A percentile compares a stretch with the other conserved stretches of the same genome.
phyloP scores from a whole-genome alignment of 1,140 invertebrate species.

The Telenomus remus region DNA sequence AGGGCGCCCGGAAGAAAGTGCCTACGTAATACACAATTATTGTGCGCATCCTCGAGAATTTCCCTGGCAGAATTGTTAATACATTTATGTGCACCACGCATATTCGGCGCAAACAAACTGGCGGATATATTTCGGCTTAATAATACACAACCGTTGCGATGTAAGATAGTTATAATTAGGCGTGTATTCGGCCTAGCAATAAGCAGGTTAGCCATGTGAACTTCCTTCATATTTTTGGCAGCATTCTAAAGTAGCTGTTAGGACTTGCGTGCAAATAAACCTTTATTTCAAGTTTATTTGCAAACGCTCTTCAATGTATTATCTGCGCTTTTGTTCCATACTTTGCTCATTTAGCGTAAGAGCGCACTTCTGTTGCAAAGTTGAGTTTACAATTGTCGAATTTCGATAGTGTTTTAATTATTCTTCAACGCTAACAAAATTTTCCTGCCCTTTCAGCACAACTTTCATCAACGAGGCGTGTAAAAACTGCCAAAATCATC shows the following conservation, averaged over 20 bases:
- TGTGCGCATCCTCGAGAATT: slow-evolving; percentile 73
- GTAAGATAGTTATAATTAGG: slow-evolving; percentile 75
- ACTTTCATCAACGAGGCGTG: too few relatives aligned
- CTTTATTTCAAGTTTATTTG: slow-evolving; percentile 42
- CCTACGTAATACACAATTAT: slow-evolving; percentile 71
- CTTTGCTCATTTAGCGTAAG: background rate
- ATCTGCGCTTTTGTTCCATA: slow-evolving; percentile 23
- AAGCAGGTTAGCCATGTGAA: slow-evolving; percentile 73
- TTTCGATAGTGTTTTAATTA: background rate
- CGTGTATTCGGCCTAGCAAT: slow-evolving; percentile 70
- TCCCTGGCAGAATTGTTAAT: slow-evolving; percentile 66
- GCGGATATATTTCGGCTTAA: slow-evolving; percentile 69
- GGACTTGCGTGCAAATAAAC: slow-evolving; percentile 54
- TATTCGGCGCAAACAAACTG: slow-evolving; percentile 61
- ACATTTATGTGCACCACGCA: slow-evolving; percentile 61
- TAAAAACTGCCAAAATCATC: too few relatives aligned
- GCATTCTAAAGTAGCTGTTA: slow-evolving; percentile 55
- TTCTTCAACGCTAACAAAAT: background rate
- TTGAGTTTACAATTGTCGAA: background rate
- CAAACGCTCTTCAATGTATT: slow-evolving; percentile 18
- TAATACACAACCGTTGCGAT: slow-evolving; percentile 70
- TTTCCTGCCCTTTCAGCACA: too few relatives aligned
- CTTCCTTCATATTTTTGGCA: slow-evolving; percentile 69
- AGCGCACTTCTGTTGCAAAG: background rate
- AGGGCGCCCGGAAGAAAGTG: slow-evolving; percentile 66